Evolutionary conservation across 2,113 vertebrate species (phyloP).

Genomic region (Calypte anna): DNA sequence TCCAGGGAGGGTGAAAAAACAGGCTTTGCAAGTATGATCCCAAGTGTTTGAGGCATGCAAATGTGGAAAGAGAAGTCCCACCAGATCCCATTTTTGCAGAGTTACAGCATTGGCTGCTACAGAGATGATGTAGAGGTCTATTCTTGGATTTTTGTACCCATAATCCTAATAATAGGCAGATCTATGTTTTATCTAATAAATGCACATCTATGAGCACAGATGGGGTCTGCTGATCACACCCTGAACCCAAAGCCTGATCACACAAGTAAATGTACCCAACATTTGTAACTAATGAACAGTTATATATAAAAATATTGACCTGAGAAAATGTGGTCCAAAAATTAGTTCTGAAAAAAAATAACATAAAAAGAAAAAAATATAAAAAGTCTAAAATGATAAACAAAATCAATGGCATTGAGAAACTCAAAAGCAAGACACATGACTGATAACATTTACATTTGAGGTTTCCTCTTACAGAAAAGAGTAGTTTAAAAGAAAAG

Average conservation of each 20-base stretch:
- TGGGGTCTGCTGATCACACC: background rate
- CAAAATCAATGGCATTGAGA: background rate
- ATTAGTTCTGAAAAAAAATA: background rate
- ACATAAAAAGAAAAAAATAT: background rate
- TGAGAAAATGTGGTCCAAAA: background rate
- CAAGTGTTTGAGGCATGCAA: background rate
- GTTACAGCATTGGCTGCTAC: background rate
- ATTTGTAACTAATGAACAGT: background rate
- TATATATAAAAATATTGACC: background rate
- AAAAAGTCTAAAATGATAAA: background rate
- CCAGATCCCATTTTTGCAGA: background rate
- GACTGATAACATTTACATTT: background rate
- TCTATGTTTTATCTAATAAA: background rate
- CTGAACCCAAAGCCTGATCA: background rate
- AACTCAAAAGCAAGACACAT: background rate
- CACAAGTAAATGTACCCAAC: background rate
- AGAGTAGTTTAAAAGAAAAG: background rate
- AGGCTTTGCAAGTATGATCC: background rate
- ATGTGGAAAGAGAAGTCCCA: background rate
- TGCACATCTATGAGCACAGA: background rate
- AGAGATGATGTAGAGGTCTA: accelerated
- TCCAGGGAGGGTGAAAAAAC: background rate
- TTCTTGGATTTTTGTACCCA: background rate
- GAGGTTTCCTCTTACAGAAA: background rate
- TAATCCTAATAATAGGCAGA: background rate